Percentiles rank a stretch among this genome's conserved stretches.
phyloP scores from a whole-genome alignment of 2,113 vertebrate species.

The Zapornia atra region DNA sequence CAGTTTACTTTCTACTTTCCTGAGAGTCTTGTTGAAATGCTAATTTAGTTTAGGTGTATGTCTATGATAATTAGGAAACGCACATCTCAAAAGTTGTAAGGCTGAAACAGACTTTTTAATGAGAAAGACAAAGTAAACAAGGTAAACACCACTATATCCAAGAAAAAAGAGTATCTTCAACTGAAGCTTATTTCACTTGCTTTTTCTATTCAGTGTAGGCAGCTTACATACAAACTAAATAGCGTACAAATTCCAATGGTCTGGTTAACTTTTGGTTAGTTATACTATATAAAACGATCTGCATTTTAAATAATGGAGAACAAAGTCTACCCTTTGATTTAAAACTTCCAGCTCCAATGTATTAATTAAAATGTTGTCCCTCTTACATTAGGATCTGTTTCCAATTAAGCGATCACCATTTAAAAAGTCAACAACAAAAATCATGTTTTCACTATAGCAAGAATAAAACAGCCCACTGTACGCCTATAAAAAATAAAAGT shows the following conservation, averaged over 20 bases:
- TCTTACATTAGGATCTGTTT: conserved; percentile 65
- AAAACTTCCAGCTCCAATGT: conserved; percentile 39
- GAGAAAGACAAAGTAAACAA: neutral
- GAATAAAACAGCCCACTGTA: conserved; percentile 52
- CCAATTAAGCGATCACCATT: conserved; percentile 65
- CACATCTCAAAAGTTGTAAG: neutral
- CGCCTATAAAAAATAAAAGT: conserved; percentile 56
- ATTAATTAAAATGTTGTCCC: conserved; percentile 68
- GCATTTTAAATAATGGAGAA: neutral
- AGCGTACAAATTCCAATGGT: neutral
- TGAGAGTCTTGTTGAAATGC: neutral
- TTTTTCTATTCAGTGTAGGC: neutral
- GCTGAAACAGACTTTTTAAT: neutral
- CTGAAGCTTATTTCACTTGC: neutral
- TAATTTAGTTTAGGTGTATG: neutral
- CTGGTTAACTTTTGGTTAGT: neutral
- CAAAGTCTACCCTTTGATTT: neutral
- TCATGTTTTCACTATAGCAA: conserved; percentile 15
- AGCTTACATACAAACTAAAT: neutral
- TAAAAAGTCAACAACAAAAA: conserved; percentile 64
- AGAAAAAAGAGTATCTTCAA: neutral
- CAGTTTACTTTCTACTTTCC: neutral
- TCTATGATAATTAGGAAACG: neutral
- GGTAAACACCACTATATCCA: neutral
- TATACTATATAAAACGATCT: neutral